Evolutionary conservation across 1,140 invertebrate genomes (phyloP).

Genomic region (Danaus plexippus): DNA sequence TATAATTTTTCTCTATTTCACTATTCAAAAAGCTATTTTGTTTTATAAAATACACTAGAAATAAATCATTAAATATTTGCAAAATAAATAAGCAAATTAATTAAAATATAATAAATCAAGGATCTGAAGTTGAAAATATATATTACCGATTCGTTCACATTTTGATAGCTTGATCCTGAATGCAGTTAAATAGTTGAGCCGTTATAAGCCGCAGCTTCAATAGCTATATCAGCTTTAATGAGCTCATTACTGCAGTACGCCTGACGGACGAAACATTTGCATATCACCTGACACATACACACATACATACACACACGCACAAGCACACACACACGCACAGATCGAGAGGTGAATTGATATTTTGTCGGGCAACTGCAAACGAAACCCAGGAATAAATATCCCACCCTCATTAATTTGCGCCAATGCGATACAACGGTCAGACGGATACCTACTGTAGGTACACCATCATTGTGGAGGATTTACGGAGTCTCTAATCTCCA

Average conservation of each 20-base stretch:
- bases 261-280: constrained; percentile 41
- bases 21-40: too few species aligned
- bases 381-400: constrained; percentile 64
- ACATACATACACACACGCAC: constrained; percentile 23
- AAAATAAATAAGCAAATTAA: background rate
- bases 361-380: constrained; percentile 46
- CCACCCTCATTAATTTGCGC: constrained; percentile 65
- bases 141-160: constrained; percentile 6
- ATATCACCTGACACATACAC: constrained; percentile 41
- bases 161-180: constrained; percentile 22
- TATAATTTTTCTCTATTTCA: too few species aligned
- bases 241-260: constrained; percentile 49
- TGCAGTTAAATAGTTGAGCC: constrained; percentile 32
- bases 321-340: constrained; percentile 22
- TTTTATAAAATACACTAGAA: too few species aligned
- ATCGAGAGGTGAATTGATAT: constrained; percentile 44
- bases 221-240: constrained; percentile 45
- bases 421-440: constrained; percentile 59
- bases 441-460: constrained; percentile 23
- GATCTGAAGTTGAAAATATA: too few species aligned
- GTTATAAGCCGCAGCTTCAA: constrained; percentile 37
- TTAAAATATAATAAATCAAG: too few species aligned
- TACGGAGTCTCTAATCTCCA: too few species aligned
- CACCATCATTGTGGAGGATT: constrained; percentile 14
- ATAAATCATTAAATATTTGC: too few species aligned